phyloP scores from a whole-genome alignment of 2,113 vertebrate species.

The Notarius quadriscutis region DNA sequence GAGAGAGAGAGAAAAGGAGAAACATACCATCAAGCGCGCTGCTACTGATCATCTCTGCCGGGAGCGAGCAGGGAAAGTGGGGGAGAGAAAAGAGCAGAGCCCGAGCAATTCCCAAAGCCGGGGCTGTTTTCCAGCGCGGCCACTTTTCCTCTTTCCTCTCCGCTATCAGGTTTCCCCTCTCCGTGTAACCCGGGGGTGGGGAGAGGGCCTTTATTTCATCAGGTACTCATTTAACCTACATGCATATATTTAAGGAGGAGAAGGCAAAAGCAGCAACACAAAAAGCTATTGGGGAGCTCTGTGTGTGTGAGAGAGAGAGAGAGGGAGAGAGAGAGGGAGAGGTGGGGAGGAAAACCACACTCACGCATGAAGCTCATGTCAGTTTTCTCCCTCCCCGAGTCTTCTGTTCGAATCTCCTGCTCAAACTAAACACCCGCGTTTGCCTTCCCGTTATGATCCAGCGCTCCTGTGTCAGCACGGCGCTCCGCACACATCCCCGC shows the following conservation, averaged over 20 bases:
- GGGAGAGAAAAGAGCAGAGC: conserved; percentile 77
- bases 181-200: conserved; percentile 7
- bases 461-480: conserved; percentile 83
- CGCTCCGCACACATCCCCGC: conserved; percentile 54
- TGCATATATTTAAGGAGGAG: conserved; percentile 86
- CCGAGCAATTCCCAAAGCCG: conserved; percentile 99
- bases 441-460: conserved; percentile 78
- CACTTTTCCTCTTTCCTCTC: conserved; percentile 93
- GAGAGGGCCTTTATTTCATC: conserved; percentile 22
- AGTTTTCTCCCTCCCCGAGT: conserved; percentile 79
- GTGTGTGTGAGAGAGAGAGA: conserved; percentile 60
- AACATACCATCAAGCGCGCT: conserved; percentile 99
- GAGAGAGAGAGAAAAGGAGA: conserved; percentile 69
- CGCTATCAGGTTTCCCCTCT: conserved; percentile 88
- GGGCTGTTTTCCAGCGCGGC: conserved; percentile 86
- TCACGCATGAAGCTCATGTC: conserved; percentile 82
- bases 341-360: conserved; percentile 71
- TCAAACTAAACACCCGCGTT: conserved; percentile 81
- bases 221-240: conserved; percentile 86
- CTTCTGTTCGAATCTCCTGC: conserved; percentile 84
- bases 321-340: conserved; percentile 38
- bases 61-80: conserved; percentile 64
- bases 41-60: conserved; percentile 99
- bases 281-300: conserved; percentile 78
- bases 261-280: conserved; percentile 72